Conservation (phyloP, 2,888 invertebrate genomes). For the Sipha maydis region DNA sequence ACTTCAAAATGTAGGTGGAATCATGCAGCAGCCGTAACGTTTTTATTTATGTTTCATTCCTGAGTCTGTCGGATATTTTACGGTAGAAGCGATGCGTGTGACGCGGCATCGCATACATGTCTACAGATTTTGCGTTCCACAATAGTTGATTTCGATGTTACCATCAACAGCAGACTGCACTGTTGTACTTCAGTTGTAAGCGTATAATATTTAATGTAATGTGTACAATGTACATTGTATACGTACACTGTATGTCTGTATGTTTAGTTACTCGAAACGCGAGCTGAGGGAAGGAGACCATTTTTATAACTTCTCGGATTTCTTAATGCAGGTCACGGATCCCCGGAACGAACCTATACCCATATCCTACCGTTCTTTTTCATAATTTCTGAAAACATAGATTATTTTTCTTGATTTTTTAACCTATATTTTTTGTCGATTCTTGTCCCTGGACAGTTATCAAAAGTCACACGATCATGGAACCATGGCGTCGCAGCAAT, state of each 20-base stretch:
- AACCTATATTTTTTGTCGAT: too few relatives aligned
- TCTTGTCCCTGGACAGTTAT: too few relatives aligned
- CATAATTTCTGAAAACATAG: not conserved
- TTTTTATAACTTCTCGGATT: not conserved
- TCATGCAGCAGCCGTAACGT: not conserved
- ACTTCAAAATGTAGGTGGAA: constrained; percentile 9
- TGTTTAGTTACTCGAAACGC: not conserved
- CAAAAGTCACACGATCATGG: too few relatives aligned
- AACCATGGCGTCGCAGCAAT: too few relatives aligned
- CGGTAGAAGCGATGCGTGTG: not conserved
- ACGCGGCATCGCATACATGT: too few relatives aligned
- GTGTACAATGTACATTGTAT: too few relatives aligned
- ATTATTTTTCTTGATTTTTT: too few relatives aligned
- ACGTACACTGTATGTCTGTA: too few relatives aligned
- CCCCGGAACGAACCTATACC: not conserved
- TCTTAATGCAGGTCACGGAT: not conserved
- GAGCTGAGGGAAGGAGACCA: not conserved
- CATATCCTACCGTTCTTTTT: not conserved
- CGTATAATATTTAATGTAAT: too few relatives aligned
- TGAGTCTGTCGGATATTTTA: not conserved
- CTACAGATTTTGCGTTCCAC: not conserved
- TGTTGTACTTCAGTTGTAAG: too few relatives aligned
- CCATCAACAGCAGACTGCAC: too few relatives aligned
- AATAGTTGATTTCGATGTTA: not conserved
- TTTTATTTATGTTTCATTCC: constrained; percentile 30